Conservation (phyloP, 2,888 invertebrate genomes). For the Dascillus cervinus region DNA sequence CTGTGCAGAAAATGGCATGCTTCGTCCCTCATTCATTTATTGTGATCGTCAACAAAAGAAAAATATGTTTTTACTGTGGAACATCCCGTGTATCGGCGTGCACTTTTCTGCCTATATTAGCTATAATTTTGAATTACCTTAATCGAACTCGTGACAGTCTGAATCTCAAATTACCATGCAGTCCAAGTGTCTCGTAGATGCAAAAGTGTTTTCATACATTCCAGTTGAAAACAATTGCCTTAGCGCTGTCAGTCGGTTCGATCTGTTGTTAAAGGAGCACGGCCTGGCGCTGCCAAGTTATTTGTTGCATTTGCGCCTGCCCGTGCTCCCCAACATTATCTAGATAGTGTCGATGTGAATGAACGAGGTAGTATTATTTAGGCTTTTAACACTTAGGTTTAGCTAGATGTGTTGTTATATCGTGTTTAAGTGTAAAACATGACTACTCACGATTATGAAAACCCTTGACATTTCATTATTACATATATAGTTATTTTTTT, state of each 20-base stretch:
- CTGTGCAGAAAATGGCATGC: slow-evolving; percentile 5
- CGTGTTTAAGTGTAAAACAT: slow-evolving; percentile 43
- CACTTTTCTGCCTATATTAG: slow-evolving; percentile 9
- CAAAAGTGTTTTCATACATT: slow-evolving; percentile 43
- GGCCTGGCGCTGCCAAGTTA: slow-evolving; percentile 21
- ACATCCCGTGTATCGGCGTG: slow-evolving; percentile 7
- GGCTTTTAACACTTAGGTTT: slow-evolving; percentile 45
- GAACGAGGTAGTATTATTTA: slow-evolving; percentile 41
- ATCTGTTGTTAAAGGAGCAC: slow-evolving; percentile 18
- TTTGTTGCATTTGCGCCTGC: slow-evolving; percentile 22
- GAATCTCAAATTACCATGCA: slow-evolving; percentile 21
- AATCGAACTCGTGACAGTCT: slow-evolving; percentile 27
- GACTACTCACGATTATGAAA: slow-evolving; percentile 39
- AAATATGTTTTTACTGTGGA: too few relatives aligned
- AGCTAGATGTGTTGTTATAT: slow-evolving; percentile 46
- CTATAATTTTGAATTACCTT: slow-evolving; percentile 13
- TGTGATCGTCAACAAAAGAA: too few relatives aligned
- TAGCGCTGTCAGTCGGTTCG: slow-evolving; percentile 36
- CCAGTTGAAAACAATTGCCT: slow-evolving; percentile 44
- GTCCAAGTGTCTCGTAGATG: slow-evolving; percentile 26
- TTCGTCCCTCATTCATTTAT: too few relatives aligned
- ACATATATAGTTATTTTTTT: too few relatives aligned
- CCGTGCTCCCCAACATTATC: slow-evolving; percentile 17
- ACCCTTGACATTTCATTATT: slow-evolving; percentile 31
- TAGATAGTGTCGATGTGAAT: slow-evolving; percentile 31